Base-by-base conservation (phyloP, 2,888 invertebrate genomes). In the Slavum lentiscoides region DNA sequence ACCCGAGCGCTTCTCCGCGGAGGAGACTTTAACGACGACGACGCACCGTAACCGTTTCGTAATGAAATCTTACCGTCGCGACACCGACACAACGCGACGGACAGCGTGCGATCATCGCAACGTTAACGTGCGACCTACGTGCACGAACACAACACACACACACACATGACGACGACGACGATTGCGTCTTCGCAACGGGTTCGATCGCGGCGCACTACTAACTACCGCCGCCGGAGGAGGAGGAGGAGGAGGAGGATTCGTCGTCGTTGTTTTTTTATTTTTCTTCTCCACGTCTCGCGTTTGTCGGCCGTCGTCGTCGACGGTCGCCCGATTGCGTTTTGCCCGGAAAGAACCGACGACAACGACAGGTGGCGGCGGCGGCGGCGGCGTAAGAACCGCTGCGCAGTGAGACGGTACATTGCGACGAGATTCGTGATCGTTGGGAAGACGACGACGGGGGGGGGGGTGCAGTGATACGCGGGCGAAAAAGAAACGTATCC, bases 1-100 rank as follows among this genome's bases (percentile, higher is more conserved):
- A 30, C 30, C 30, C 30, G 30, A 30, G 30, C 30, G 30, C 2
- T 30, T 30, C 39, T 9, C 6, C 9, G 55, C n/a, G 62, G 8
- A 17, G 66, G 75, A 75, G 75, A 75, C 75, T 75, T 75, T 58
- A 75, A 75, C 75, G 66, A 43, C 37, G 62, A n/a, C 37, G 55
- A 58, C 37, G 53, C 30, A 30, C 30, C 30, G 30, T 4, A 30
- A 30, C 30, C 30, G 30, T 30, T 2, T 30, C 30, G 30, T 4
- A 30, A 30, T 30, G 30, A 30, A 30, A 30, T 30, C 4, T 30
- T 30, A 30, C 30, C 30, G 30, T 30, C 30, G 30, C 30, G 30
- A 30, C 30, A 4, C 1, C 30, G 30, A 30, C 30, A 30, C 30
- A 30, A 30, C 30, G 30, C 23, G 19, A 11, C 30, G 53, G 30